Evolutionary conservation across 2,797 vertebrate species (phyloP).

Genomic region (Chelidonichthys spinosus): DNA sequence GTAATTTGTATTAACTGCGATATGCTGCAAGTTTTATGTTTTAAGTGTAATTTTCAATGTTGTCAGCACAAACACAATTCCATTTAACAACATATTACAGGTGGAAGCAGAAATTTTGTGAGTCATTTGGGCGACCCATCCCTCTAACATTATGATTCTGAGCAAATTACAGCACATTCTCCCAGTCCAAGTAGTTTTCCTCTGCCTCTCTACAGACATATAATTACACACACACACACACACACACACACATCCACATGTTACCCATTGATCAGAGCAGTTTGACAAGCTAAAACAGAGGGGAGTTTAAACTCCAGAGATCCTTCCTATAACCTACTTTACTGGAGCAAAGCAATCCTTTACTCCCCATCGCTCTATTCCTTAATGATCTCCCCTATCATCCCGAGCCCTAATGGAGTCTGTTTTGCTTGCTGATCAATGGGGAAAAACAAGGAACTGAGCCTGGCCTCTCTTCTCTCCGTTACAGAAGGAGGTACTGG

Average conservation of each 20-base stretch:
- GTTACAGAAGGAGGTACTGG: constrained; percentile 14
- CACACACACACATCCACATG: not conserved
- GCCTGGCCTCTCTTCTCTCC: constrained; percentile 42
- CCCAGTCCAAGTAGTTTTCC: not conserved
- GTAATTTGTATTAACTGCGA: no score
- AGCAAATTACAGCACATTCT: not conserved
- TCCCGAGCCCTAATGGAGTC: constrained; percentile 53
- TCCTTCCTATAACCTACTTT: constrained; percentile 65
- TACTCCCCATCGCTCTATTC: constrained; percentile 28
- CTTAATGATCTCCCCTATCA: constrained; percentile 63
- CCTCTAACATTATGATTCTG: not conserved
- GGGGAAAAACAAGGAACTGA: constrained; percentile 38
- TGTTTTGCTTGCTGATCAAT: constrained; percentile 68
- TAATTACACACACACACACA: not conserved
- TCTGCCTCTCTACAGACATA: not conserved
- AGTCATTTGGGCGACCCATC: not conserved
- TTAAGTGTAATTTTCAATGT: not conserved
- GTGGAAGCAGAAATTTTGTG: not conserved
- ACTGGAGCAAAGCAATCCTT: constrained; percentile 28
- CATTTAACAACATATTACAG: not conserved
- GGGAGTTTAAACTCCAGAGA: constrained; percentile 59
- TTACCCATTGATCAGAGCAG: constrained; percentile 46
- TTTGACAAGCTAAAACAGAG: constrained; percentile 42
- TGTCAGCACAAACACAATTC: not conserved
- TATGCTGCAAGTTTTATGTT: not conserved